Evolutionary conservation across 2,113 vertebrate genomes (phyloP).

Genomic region (Microcebus griseorufus): DNA sequence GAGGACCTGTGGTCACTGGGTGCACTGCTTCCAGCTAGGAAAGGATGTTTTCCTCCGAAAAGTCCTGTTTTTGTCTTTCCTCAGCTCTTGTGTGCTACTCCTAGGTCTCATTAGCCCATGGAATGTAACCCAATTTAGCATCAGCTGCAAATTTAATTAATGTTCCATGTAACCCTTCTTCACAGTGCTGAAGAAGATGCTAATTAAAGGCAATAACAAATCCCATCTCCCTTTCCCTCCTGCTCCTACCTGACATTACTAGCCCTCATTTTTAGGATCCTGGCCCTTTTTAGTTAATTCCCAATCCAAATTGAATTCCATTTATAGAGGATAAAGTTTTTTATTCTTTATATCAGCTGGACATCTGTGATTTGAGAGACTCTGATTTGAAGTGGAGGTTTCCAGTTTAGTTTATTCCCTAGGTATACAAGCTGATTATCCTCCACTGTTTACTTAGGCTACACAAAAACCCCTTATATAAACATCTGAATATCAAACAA

Average conservation of each 20-base stretch:
- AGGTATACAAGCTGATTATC: background rate
- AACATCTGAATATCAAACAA: background rate
- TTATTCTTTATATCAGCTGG: conserved; percentile 29
- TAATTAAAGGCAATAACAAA: conserved; percentile 67
- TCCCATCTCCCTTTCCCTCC: background rate
- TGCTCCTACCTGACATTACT: background rate
- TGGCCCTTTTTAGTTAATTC: background rate
- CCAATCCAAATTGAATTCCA: conserved; percentile 6
- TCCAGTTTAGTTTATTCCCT: background rate
- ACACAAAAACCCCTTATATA: conserved; percentile 1
- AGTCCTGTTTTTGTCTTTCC: conserved; percentile 44
- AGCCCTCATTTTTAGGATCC: background rate
- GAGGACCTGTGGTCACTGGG: background rate
- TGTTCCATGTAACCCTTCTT: conserved; percentile 43
- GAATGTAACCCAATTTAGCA: conserved; percentile 51
- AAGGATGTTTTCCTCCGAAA: conserved; percentile 21
- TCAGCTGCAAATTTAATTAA: conserved; percentile 74
- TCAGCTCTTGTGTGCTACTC: conserved; percentile 34
- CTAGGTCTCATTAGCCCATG: conserved; percentile 60
- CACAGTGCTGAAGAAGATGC: conserved; percentile 5
- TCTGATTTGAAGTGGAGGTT: background rate
- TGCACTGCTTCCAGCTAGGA: background rate
- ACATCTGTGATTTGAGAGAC: conserved; percentile 38
- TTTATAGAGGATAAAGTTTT: conserved; percentile 3
- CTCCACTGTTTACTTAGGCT: background rate